These are phyloP conservation scores for Drosophila chauvacae DNA, from an alignment of 1,140 invertebrate genomes.

Conservation along the genomic window DNA sequence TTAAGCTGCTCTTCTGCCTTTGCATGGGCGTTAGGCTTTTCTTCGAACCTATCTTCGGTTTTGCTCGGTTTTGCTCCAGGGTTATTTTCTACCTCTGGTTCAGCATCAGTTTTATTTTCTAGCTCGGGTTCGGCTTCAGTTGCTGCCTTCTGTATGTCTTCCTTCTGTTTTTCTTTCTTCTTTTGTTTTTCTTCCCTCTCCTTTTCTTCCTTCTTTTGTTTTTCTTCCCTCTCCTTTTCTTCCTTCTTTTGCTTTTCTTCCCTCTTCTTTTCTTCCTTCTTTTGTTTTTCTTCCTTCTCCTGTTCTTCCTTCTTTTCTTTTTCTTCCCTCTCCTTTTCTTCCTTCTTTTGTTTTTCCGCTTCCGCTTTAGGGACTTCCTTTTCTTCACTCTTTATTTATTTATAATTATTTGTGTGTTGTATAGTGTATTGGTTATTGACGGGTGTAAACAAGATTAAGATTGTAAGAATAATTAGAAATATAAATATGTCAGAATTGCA, in stretches of 20 bases:
- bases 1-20: not conserved
- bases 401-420: not conserved
- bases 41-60: not conserved
- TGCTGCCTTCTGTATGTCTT: not conserved
- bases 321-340: not conserved
- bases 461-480: conserved; percentile 1
- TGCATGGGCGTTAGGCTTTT: not conserved
- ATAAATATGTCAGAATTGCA: not conserved
- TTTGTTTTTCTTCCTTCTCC: not conserved
- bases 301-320: not conserved
- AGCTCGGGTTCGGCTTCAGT: not conserved
- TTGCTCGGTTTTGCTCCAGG: not conserved
- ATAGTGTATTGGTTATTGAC: conserved; percentile 12
- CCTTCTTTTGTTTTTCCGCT: not conserved
- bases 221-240: not conserved
- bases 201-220: not conserved
- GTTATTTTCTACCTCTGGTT: not conserved
- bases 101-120: not conserved
- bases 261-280: not conserved
- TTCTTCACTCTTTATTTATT: not conserved
- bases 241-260: not conserved
- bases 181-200: not conserved
- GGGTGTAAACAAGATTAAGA: conserved; percentile 6
- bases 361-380: not conserved
- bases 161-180: not conserved